phyloP scores from a whole-genome alignment of 2,888 invertebrate species.

The Eulithis testata region DNA sequence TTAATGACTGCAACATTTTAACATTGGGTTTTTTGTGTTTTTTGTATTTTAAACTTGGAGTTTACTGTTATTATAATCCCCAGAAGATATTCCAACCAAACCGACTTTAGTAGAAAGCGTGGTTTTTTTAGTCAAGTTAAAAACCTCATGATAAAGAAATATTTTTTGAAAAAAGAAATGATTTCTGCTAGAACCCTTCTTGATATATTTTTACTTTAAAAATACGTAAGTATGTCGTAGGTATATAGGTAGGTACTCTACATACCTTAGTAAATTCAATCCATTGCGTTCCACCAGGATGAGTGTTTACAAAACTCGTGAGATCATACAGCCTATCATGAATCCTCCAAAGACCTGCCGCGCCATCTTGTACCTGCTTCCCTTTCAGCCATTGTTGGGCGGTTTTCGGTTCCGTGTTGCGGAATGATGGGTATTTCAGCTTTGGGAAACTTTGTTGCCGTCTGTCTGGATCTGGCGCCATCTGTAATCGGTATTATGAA shows the following conservation, averaged over 20 bases:
- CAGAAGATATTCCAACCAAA: no score
- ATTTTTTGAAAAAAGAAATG: no score
- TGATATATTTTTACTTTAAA: no score
- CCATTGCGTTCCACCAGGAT: constrained; percentile 96
- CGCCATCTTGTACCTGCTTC: constrained; percentile 88
- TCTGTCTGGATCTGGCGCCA: constrained; percentile 62
- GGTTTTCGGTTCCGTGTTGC: constrained; percentile 72
- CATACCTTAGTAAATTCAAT: constrained; percentile 86
- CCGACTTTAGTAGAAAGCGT: no score
- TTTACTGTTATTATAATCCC: no score
- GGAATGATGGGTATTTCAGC: constrained; percentile 75
- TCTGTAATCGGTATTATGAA: constrained; percentile 35
- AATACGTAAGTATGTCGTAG: no score
- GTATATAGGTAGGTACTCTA: neutral
- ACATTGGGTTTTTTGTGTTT: no score
- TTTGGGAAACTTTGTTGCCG: constrained; percentile 77
- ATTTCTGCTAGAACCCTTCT: no score
- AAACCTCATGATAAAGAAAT: no score
- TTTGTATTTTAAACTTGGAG: no score
- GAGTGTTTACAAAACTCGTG: constrained; percentile 89
- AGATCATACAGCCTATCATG: constrained; percentile 93
- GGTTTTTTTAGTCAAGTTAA: no score
- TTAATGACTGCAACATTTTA: no score
- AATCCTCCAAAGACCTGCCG: constrained; percentile 92
- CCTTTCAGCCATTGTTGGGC: constrained; percentile 86